Evolutionary conservation across 2,113 vertebrate genomes (phyloP).

Genomic region (Syrrhaptes paradoxus): DNA sequence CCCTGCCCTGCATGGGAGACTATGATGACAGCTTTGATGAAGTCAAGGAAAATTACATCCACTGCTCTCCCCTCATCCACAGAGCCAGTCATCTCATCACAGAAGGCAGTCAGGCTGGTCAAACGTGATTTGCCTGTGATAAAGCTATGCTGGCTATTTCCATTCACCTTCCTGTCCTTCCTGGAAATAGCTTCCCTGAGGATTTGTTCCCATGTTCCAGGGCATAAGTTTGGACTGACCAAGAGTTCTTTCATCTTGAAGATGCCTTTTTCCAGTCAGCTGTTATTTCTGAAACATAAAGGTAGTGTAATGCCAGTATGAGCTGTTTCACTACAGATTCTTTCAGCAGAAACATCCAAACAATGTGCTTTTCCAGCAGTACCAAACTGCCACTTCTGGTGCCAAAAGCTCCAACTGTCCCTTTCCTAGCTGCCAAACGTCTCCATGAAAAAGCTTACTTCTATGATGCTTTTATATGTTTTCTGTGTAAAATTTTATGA

Average conservation of each 20-base stretch:
- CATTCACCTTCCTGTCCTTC: neutral
- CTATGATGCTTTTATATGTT: neutral
- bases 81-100: neutral
- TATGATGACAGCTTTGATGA: neutral
- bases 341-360: slow-evolving; percentile 20
- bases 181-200: neutral
- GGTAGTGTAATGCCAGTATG: neutral
- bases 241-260: neutral
- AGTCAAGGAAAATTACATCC: neutral
- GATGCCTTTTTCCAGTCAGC: neutral
- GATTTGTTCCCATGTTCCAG: neutral
- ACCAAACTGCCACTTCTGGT: neutral
- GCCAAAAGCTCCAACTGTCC: slow-evolving; percentile 52
- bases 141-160: neutral
- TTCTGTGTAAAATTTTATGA: neutral
- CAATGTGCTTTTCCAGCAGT: neutral
- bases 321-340: neutral
- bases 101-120: neutral
- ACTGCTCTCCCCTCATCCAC: neutral
- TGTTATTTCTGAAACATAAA: slow-evolving; percentile 4
- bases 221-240: neutral
- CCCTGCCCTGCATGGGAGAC: neutral
- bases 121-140: neutral
- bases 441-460: neutral
- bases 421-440: slow-evolving; percentile 2